Evolutionary conservation across 2,888 invertebrate species (phyloP), one percentile per base, ranked within the genome.

Genomic region (Athalia circularis): DNA sequence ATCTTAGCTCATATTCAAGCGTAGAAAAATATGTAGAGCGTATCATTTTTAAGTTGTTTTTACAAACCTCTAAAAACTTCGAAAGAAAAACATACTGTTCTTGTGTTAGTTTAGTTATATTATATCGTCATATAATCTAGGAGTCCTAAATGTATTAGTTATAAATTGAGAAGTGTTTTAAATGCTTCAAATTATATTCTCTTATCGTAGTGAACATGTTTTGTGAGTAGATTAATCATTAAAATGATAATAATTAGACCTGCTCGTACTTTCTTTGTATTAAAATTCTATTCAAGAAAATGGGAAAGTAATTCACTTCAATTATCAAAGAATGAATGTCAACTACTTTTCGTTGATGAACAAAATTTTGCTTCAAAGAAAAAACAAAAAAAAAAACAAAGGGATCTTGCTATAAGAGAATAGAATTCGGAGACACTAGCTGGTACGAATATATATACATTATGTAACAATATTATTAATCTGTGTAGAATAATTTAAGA

Each of bases 401-500:
- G 15, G 4, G 7, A 15, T 13, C 65, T 48, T 13, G 47, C 13
- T 13, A 47, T 15, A 48, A 48, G n/a, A 13, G 6, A 43, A 65
- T 65, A 13, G 13, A 48, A 13, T 43, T 68, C 11, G 3, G 11
- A 54, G 11, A 29, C 68, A 68, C 54, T 68, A 29, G 29, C 29
- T 43, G 68, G 29, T 59, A 65, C 29, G 9, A 29, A 29, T 29
- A 29, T 29, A 29, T 29, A 54, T 7, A 11, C 54, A 7, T 54
- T 47, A 59, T 72, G 47, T 45, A 59, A 43, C 29, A 59, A 59
- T 3, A 59, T 72, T 72, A 72, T 15, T 68, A 59, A 47, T 13
- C 57, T 72, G 13, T 72, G 72, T 72, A 57, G 59, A 59, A 57
- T 72, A 72, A 72, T 72, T 72, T 57, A 13, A 72, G 45, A 59